Conservation (phyloP, 2,797 vertebrate species). For the Myripristis murdjan region DNA sequence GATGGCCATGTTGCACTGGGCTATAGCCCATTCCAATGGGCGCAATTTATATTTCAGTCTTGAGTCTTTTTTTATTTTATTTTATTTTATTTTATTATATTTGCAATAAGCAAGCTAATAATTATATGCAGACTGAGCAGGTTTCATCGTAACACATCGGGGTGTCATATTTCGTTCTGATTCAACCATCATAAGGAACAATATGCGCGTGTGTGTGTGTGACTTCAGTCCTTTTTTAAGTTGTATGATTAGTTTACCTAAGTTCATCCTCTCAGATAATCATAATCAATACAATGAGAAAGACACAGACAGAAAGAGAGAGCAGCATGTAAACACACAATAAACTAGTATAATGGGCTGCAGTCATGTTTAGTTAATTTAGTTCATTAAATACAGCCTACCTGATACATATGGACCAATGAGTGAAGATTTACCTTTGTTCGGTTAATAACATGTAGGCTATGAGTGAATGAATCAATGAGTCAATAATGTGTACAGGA, state of each 20-base stretch:
- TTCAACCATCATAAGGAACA: slow-evolving; percentile 10
- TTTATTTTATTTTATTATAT: too few species aligned
- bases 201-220: slow-evolving; percentile 11
- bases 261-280: slow-evolving; percentile 32
- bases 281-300: slow-evolving; percentile 12
- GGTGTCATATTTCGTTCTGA: slow-evolving; percentile 21
- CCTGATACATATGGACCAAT: too few species aligned
- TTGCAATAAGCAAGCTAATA: too few species aligned
- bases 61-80: background rate
- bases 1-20: background rate
- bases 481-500: slow-evolving; percentile 24
- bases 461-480: slow-evolving; percentile 19
- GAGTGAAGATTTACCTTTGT: slow-evolving; percentile 26
- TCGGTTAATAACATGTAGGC: slow-evolving; percentile 20
- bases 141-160: background rate
- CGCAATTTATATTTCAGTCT: too few species aligned
- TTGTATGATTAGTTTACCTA: slow-evolving; percentile 36
- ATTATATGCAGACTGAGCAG: background rate
- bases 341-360: background rate
- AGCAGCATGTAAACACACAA: slow-evolving; percentile 17
- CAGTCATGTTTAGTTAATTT: slow-evolving; percentile 22
- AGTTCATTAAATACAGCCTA: slow-evolving; percentile 45
- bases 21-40: too few species aligned
- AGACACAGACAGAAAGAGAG: too few species aligned
- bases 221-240: background rate